Conservation (phyloP, 2,113 vertebrate genomes). For the Tylochromis polylepis region DNA sequence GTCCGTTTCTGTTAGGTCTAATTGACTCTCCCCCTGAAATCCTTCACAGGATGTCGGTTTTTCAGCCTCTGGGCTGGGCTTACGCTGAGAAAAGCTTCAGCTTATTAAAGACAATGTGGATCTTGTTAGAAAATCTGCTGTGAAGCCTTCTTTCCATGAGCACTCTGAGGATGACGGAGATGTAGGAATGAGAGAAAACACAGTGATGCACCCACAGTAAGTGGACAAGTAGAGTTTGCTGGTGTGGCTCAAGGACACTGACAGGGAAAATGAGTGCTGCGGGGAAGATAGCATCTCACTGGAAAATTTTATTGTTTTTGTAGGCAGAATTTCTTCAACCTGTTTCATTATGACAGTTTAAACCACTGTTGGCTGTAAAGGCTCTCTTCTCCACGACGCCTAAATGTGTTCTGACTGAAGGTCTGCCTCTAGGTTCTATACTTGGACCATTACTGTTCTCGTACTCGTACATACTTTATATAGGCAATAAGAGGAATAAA, state of each 20-base stretch:
- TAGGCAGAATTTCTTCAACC: not conserved
- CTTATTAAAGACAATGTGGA: conserved; percentile 13
- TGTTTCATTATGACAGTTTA: not conserved
- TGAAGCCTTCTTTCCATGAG: not conserved
- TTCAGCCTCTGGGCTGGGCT: not conserved
- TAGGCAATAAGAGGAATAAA: not conserved
- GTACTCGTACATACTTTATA: not conserved
- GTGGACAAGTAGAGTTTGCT: not conserved
- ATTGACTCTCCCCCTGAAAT: not conserved
- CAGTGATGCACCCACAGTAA: not conserved
- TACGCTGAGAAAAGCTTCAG: not conserved
- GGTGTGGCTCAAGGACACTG: not conserved
- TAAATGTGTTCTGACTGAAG: not conserved
- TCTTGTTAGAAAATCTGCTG: not conserved
- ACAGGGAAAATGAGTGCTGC: not conserved
- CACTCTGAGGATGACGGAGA: not conserved
- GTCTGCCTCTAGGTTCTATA: not conserved
- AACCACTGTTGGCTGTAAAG: not conserved
- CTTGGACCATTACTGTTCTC: not conserved
- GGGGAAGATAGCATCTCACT: not conserved
- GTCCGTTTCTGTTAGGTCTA: not conserved
- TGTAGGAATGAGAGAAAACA: not conserved
- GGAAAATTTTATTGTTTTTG: not conserved
- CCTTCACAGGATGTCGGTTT: not conserved
- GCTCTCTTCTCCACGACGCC: not conserved